phyloP scores from a whole-genome alignment of 2,797 vertebrate genomes.

The Darevskia nairensis region DNA sequence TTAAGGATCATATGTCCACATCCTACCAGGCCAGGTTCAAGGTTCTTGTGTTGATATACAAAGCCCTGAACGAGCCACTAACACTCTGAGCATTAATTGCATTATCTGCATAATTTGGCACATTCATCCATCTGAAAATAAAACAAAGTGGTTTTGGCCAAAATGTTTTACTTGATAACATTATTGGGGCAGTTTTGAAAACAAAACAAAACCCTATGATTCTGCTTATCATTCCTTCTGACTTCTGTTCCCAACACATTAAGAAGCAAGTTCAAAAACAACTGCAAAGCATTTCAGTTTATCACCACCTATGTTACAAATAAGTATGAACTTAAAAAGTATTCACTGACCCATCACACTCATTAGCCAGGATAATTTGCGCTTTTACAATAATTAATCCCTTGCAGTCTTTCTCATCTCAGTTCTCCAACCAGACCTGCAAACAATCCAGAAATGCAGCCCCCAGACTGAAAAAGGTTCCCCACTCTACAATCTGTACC shows the following conservation, averaged over 20 bases:
- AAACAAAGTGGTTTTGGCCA: not conserved
- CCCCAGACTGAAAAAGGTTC: too few species aligned
- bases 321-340: not conserved
- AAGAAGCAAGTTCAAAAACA: slow-evolving; percentile 10
- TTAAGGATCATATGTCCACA: not conserved
- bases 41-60: too few species aligned
- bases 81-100: not conserved
- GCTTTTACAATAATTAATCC: slow-evolving; percentile 3
- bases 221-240: not conserved
- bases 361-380: not conserved
- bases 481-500: too few species aligned
- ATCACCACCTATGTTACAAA: not conserved
- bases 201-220: not conserved
- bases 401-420: too few species aligned
- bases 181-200: not conserved
- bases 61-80: not conserved
- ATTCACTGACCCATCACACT: not conserved
- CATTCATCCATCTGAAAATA: slow-evolving; percentile 4
- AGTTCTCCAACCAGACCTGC: too few species aligned
- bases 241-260: not conserved
- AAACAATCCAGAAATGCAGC: too few species aligned
- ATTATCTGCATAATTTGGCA: slow-evolving; percentile 17
- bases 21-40: too few species aligned
- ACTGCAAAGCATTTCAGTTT: not conserved
- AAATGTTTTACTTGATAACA: slow-evolving; percentile 16